Percentiles rank a stretch among this genome's conserved stretches.
Conservation (phyloP, 2,888 invertebrate genomes). For the Himalopsyche tibetana region DNA sequence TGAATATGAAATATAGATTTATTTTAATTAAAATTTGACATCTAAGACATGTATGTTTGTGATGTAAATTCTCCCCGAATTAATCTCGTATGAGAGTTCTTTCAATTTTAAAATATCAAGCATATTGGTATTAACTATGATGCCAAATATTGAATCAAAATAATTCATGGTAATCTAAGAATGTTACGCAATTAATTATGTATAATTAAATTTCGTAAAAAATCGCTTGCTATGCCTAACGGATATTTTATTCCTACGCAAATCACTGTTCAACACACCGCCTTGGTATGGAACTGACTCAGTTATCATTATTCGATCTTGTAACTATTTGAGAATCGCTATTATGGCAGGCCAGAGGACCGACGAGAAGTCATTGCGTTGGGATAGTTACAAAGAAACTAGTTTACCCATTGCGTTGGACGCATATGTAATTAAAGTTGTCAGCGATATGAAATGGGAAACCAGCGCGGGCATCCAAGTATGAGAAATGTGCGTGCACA, state of each 20-base stretch:
- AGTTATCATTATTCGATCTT: conserved; percentile 29
- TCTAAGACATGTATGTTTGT: too few species aligned
- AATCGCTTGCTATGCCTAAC: not conserved
- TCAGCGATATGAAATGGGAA: conserved; percentile 63
- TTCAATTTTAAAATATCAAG: too few species aligned
- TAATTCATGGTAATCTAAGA: too few species aligned
- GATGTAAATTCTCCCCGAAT: too few species aligned
- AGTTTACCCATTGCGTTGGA: conserved; percentile 54
- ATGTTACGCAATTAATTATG: too few species aligned
- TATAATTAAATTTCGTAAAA: too few species aligned
- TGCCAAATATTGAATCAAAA: too few species aligned
- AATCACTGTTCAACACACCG: not conserved
- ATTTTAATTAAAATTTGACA: too few species aligned
- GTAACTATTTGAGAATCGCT: conserved; percentile 12
- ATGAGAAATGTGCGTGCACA: conserved; percentile 57
- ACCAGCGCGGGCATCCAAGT: conserved; percentile 55
- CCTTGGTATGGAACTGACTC: conserved; percentile 10
- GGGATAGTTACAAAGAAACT: conserved; percentile 49
- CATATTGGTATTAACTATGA: too few species aligned
- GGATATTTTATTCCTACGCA: conserved; percentile 2
- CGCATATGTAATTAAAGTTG: conserved; percentile 61
- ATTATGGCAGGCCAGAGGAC: conserved; percentile 18
- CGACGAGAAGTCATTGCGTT: conserved; percentile 35
- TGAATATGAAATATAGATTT: too few species aligned
- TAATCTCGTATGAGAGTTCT: too few species aligned